Evolutionary conservation across 2,888 invertebrate species (phyloP).

Genomic region (Brachyopa scutellaris): DNA sequence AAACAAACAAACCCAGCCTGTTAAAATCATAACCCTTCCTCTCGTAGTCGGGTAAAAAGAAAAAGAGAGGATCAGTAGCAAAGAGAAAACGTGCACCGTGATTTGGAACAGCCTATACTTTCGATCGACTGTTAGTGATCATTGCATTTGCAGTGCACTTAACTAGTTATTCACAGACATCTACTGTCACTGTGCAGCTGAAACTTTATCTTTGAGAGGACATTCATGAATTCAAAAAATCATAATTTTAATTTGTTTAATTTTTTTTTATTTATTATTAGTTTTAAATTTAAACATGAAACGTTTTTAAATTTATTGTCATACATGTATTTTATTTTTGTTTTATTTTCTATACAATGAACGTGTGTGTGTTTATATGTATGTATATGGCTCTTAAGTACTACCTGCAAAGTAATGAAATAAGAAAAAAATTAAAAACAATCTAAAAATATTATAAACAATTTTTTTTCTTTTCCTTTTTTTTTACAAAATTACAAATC

Average conservation of each 20-base stretch:
- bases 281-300: constrained; percentile 57
- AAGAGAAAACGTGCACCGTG: no score
- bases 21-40: no score
- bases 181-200: no score
- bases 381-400: not conserved
- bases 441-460: not conserved
- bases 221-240: no score
- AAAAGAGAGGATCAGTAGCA: no score
- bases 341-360: constrained; percentile 29
- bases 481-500: constrained; percentile 18
- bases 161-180: no score
- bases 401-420: constrained; percentile 12
- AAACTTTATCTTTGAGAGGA: no score
- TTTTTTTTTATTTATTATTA: constrained; percentile 10
- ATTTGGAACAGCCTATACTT: no score
- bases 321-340: constrained; percentile 47
- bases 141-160: no score
- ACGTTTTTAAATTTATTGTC: constrained; percentile 63
- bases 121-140: no score
- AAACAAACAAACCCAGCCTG: no score
- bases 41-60: no score
- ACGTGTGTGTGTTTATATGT: not conserved
- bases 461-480: not conserved
- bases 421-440: not conserved
- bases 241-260: not conserved